Evolutionary conservation across 2,797 vertebrate genomes (phyloP).

Genomic region (Poecilia gillii): DNA sequence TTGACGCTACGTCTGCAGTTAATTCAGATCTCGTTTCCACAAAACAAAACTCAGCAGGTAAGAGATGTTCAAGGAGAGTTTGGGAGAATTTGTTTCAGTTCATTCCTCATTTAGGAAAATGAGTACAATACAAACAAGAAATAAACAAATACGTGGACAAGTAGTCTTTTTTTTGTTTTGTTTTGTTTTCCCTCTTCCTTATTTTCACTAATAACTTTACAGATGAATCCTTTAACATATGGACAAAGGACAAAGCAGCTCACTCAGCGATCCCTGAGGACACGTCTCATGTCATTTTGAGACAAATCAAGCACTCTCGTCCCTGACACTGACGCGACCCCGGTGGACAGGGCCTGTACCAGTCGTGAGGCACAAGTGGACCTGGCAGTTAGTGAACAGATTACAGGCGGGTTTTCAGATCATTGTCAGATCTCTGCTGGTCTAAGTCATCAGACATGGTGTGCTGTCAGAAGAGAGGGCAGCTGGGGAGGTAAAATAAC

Average conservation of each 20-base stretch:
- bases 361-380: neutral
- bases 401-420: slow-evolving; percentile 7
- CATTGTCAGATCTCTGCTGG: slow-evolving; percentile 9
- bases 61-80: neutral
- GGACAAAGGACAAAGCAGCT: neutral
- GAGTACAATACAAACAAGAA: neutral
- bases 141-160: neutral
- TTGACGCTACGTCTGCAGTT: neutral
- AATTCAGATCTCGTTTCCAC: neutral
- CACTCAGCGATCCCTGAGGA: slow-evolving; percentile 1
- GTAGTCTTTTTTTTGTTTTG: neutral
- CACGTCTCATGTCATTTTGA: slow-evolving; percentile 8
- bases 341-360: neutral
- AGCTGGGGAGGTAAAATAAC: neutral
- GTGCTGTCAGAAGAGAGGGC: slow-evolving; percentile 6
- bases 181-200: neutral
- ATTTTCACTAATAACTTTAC: neutral
- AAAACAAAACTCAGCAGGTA: neutral
- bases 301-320: slow-evolving; percentile 7
- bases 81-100: neutral
- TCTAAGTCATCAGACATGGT: slow-evolving; percentile 11
- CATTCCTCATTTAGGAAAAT: neutral
- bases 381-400: slow-evolving; percentile 4
- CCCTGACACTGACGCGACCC: neutral
- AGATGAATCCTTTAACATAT: neutral